Percentiles rank a stretch among this genome's conserved stretches.
Conservation (phyloP, 1,140 invertebrate genomes). For the Pseudoatta argentina region DNA sequence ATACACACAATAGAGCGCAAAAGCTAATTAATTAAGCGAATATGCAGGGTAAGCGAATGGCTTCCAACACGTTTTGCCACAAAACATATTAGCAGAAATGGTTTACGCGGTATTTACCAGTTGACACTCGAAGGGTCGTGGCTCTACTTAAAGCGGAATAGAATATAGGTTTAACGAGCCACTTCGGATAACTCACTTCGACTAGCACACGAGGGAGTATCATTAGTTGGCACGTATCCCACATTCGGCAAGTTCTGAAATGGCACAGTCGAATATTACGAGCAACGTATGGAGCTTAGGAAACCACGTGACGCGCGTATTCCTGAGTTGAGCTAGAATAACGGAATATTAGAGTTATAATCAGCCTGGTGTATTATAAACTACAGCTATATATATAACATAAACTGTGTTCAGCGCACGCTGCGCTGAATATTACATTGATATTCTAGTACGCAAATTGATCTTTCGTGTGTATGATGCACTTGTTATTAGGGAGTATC, state of each 20-base stretch:
- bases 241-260: conserved; percentile 58
- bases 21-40: conserved; percentile 58
- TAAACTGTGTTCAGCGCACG: background rate
- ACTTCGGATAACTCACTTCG: conserved; percentile 63
- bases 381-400: background rate
- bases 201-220: conserved; percentile 50
- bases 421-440: background rate
- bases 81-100: conserved; percentile 54
- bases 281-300: conserved; percentile 24
- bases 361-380: conserved; percentile 32
- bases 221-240: conserved; percentile 56
- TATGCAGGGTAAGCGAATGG: conserved; percentile 18
- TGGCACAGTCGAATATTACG: conserved; percentile 54
- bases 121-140: conserved; percentile 45
- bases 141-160: conserved; percentile 55
- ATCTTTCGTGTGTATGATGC: background rate
- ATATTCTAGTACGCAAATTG: conserved; percentile 16
- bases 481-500: background rate
- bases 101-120: conserved; percentile 59
- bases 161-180: conserved; percentile 65
- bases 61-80: conserved; percentile 42
- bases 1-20: conserved; percentile 53
- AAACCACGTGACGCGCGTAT: conserved; percentile 43
- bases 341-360: conserved; percentile 54
- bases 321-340: conserved; percentile 5